Evolutionary conservation across 2,113 vertebrate species (phyloP).

Genomic region (Myotis lucifugus): DNA sequence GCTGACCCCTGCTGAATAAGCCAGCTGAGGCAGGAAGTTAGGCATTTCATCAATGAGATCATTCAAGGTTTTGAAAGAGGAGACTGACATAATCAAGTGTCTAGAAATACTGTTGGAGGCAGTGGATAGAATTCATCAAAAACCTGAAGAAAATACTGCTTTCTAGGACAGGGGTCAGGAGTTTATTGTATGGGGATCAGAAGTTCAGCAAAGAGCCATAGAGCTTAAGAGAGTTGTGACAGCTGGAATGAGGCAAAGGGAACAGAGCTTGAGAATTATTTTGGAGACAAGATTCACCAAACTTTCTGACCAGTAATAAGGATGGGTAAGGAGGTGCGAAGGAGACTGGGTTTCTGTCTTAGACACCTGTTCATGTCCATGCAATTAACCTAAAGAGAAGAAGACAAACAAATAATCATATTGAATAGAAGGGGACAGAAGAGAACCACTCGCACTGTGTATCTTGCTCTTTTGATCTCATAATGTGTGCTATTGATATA

Average conservation of each 20-base stretch:
- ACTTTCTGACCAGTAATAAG: not conserved
- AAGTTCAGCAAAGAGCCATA: constrained; percentile 18
- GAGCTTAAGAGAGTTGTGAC: not conserved
- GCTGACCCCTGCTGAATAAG: not conserved
- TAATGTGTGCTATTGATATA: not conserved
- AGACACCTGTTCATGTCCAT: not conserved
- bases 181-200: not conserved
- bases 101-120: not conserved
- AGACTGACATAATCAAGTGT: not conserved
- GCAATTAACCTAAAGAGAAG: not conserved
- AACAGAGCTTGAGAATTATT: not conserved
- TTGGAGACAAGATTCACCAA: not conserved
- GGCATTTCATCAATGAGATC: not conserved
- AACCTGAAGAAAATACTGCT: not conserved
- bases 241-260: not conserved
- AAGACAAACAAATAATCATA: not conserved
- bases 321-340: accelerated
- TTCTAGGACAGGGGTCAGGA: not conserved
- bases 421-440: not conserved
- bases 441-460: accelerated
- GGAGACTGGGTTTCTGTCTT: not conserved
- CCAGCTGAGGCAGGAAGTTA: not conserved
- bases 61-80: not conserved
- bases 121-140: not conserved
- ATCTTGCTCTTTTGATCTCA: not conserved